phyloP scores from a whole-genome alignment of 2,113 vertebrate genomes.

The Pachycephala philippinensis region DNA sequence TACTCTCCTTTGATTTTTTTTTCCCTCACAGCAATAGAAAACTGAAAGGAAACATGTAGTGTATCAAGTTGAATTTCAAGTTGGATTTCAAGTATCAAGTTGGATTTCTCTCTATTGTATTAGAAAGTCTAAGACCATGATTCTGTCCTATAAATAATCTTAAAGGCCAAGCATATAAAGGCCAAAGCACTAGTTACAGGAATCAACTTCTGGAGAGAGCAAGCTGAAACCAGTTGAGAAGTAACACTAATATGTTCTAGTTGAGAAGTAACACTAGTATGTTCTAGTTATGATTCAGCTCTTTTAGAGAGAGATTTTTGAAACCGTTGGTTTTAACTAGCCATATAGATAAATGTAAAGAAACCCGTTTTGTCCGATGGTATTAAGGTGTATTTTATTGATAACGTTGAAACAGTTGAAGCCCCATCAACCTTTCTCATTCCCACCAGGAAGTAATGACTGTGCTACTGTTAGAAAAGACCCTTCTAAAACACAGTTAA shows the following conservation, averaged over 20 bases:
- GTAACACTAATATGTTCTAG: background rate
- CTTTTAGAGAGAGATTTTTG: background rate
- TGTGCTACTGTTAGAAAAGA: conserved; percentile 14
- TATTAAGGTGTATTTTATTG: conserved; percentile 34
- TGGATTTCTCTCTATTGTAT: background rate
- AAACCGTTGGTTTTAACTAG: background rate
- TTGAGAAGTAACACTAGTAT: background rate
- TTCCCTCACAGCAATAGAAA: background rate
- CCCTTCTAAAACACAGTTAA: conserved; percentile 55
- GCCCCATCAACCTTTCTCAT: conserved; percentile 30
- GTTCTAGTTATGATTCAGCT: background rate
- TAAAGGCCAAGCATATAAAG: background rate
- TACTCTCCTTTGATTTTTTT: background rate
- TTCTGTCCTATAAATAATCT: background rate
- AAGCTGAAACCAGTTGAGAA: background rate
- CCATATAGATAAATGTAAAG: background rate
- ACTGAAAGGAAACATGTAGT: background rate
- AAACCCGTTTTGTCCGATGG: background rate
- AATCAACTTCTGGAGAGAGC: background rate
- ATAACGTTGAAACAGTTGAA: conserved; percentile 49
- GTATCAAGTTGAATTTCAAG: background rate
- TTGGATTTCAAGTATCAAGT: background rate
- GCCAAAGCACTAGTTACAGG: background rate
- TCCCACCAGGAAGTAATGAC: conserved; percentile 33
- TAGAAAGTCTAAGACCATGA: background rate